Base-by-base conservation (phyloP, 2,888 invertebrate species). In the Coleophora flavipennella region DNA sequence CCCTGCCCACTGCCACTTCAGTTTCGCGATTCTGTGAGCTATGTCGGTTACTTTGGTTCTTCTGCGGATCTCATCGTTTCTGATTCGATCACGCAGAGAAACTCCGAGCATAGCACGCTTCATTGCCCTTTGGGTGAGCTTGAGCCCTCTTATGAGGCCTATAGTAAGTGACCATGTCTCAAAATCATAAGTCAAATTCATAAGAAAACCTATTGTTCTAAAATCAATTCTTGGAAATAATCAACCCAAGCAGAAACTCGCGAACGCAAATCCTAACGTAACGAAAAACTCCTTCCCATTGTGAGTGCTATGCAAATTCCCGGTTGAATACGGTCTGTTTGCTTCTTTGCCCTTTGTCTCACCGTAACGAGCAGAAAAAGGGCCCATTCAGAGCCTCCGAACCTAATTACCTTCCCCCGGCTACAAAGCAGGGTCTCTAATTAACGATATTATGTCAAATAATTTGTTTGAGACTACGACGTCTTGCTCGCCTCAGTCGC, bases 361-460 rank as follows among this genome's bases (percentile, higher is more conserved):
- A 72, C 65, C 75, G 76, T 80, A 83, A 83, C 81, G 83, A 83
- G 81, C 76, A 79, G 78, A 83, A 83, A 83, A 81, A 83, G 83
- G 76, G 67, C 70, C 80, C 72, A 81, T 84, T 84, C 81, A 83
- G 67, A 77, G 58, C 71, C 77, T 75, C 73, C 78, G 80, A 84
- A 83, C 80, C 80, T 81, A 84, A 83, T 84, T 84, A 84, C 75
- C 71, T 66, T 63, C 67, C 73, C 78, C 76, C 40, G 59, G 66
- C 57, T 67, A 80, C 80, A 78, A 81, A 81, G 57, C 75, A 76
- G 78, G 79, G 78, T 65, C 79, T 78, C 77, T 83, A 83, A 84
- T 83, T 84, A 84, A 83, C 83, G 77, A 83, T 80, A 83, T 84
- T 84, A 84, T 83, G 81, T 81, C 83, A 83, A 80, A 83, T 83